Evolutionary conservation across 53 echinoderm and acorn worm species (phyloP).

Genomic region (Temnopleurus reevesii): DNA sequence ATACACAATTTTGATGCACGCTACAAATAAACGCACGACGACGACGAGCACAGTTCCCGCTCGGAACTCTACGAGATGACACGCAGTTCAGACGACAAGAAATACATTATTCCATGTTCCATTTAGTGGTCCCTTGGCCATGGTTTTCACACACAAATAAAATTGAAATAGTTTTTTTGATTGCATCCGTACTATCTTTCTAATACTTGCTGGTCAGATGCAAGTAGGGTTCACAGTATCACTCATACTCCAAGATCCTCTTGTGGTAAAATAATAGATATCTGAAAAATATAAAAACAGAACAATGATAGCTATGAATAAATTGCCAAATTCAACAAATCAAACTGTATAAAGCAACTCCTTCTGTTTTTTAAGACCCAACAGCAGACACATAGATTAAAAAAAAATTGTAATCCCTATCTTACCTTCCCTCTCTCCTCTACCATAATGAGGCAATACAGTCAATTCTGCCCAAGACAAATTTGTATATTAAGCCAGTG

Average conservation of each 20-base stretch:
- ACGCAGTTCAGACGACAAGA: not conserved
- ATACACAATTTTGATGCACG: not conserved
- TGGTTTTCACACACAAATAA: constrained; percentile 56
- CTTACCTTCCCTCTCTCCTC: too few species aligned
- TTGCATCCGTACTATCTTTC: constrained; percentile 57
- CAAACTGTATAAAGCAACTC: too few species aligned
- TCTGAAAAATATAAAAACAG: constrained; percentile 59
- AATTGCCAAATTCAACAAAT: too few species aligned
- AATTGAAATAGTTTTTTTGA: constrained; percentile 35
- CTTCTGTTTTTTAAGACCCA: too few species aligned
- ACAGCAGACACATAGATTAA: too few species aligned
- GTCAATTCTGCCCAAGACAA: too few species aligned
- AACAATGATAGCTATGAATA: too few species aligned
- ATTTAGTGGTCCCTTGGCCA: constrained; percentile 23
- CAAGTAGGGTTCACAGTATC: constrained; percentile 23
- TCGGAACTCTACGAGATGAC: not conserved
- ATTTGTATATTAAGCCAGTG: too few species aligned
- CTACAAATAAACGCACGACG: not conserved
- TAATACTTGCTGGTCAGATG: not conserved
- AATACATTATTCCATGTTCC: not conserved
- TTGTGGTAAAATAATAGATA: constrained; percentile 98
- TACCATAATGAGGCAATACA: too few species aligned
- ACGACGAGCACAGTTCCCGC: not conserved
- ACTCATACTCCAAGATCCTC: constrained; percentile 93
- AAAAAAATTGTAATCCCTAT: too few species aligned